Conservation (phyloP, 2,888 invertebrate species). For the Corythucha ciliata region DNA sequence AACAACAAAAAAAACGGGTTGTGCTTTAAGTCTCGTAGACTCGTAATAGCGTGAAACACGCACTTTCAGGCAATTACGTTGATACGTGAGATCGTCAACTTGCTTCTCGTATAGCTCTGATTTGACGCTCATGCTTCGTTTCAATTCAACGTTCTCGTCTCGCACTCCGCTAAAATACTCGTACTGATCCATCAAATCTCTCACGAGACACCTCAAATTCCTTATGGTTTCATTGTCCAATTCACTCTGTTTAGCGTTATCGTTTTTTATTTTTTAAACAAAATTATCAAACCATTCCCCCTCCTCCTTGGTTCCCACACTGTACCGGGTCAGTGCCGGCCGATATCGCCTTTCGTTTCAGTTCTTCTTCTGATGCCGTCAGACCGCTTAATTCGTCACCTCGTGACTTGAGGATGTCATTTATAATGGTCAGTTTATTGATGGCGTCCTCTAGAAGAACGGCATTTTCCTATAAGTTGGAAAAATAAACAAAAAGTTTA, state of each 20-base stretch:
- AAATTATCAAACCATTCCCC: too few relatives aligned
- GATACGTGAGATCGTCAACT: slow-evolving; percentile 24
- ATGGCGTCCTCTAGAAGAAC: slow-evolving; percentile 24
- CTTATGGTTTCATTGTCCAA: slow-evolving; percentile 22
- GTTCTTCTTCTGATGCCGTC: slow-evolving; percentile 23
- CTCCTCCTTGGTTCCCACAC: too few relatives aligned
- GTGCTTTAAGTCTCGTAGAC: not conserved
- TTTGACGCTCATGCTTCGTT: slow-evolving; percentile 15
- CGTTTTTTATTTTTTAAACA: too few relatives aligned
- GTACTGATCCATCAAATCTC: slow-evolving; percentile 25
- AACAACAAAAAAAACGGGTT: not conserved
- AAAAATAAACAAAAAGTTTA: not conserved
- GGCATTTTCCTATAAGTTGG: slow-evolving; percentile 22
- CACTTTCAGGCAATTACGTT: slow-evolving; percentile 24
- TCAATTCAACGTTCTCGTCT: slow-evolving; percentile 25
- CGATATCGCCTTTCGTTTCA: slow-evolving; percentile 12
- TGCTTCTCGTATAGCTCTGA: slow-evolving; percentile 12
- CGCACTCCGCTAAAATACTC: slow-evolving; percentile 22
- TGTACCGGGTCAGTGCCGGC: slow-evolving; percentile 13
- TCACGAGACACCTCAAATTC: slow-evolving; percentile 23
- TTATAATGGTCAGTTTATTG: slow-evolving; percentile 24
- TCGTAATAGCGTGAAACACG: not conserved
- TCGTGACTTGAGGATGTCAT: slow-evolving; percentile 24
- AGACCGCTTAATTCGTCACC: slow-evolving; percentile 15
- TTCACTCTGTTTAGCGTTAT: too few relatives aligned